A percentile compares a stretch with the other conserved stretches of the same genome.
Conservation (phyloP, 2,113 vertebrate genomes). For the Trachemys scripta region DNA sequence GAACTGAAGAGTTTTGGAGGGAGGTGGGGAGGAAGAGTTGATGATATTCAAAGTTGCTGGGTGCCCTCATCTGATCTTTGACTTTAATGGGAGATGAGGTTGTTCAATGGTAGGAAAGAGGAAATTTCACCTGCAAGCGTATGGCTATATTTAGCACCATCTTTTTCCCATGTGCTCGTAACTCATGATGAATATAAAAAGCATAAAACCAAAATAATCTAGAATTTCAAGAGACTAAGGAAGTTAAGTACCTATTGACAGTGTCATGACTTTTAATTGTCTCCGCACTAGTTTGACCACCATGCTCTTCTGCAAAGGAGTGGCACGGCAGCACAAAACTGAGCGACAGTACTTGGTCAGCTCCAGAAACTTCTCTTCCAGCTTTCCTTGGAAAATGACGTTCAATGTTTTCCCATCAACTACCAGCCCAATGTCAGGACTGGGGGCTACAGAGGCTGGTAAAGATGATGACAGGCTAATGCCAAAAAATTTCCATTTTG, state of each 20-base stretch:
- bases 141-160: not conserved
- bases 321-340: slow-evolving; percentile 91
- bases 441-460: not conserved
- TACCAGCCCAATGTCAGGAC: slow-evolving; percentile 84
- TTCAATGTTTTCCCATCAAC: slow-evolving; percentile 87
- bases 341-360: slow-evolving; percentile 83
- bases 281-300: slow-evolving; percentile 88
- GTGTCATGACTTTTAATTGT: slow-evolving; percentile 88
- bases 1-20: not conserved
- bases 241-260: slow-evolving; percentile 84
- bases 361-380: slow-evolving; percentile 87
- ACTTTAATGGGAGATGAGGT: not conserved
- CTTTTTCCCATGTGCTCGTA: not conserved
- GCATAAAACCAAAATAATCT: not conserved
- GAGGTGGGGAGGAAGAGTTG: not conserved
- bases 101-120: not conserved
- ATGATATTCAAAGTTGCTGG: not conserved
- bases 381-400: slow-evolving; percentile 82
- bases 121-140: not conserved
- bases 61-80: not conserved
- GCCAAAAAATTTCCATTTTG: slow-evolving; percentile 42
- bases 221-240: not conserved
- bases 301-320: slow-evolving; percentile 91
- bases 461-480: not conserved
- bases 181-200: not conserved